These are phyloP conservation scores for Coenonympha glycerion DNA, from an alignment of 2,888 invertebrate species.

Conservation along the genomic window DNA sequence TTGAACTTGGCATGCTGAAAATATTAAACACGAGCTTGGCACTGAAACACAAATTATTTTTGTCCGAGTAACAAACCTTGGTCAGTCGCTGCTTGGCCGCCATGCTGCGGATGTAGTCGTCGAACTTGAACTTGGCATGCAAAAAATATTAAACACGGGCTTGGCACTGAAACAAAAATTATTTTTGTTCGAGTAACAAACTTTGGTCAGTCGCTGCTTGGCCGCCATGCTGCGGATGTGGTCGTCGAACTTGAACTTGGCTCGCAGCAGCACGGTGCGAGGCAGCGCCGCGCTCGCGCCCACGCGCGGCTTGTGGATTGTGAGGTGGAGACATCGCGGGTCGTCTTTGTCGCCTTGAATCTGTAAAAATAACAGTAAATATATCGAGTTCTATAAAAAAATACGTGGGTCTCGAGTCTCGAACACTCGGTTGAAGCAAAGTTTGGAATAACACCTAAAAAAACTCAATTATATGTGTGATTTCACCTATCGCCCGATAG, in stretches of 20 bases:
- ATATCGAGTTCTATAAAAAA: no score
- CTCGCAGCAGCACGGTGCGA: slow-evolving; percentile 86
- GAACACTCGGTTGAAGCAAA: no score
- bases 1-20: slow-evolving; percentile 94
- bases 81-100: slow-evolving; percentile 94
- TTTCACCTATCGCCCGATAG: no score
- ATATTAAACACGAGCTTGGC: no score
- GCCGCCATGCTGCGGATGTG: slow-evolving; percentile 99
- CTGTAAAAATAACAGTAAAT: no score
- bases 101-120: slow-evolving; percentile 99
- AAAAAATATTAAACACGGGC: no score
- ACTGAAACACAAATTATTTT: no score
- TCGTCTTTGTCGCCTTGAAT: slow-evolving; percentile 97
- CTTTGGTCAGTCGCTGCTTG: slow-evolving; percentile 90
- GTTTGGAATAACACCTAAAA: no score
- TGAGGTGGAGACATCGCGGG: slow-evolving; percentile 94
- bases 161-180: no score
- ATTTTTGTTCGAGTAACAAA: no score
- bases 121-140: slow-evolving; percentile 95
- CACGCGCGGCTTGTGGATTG: slow-evolving; percentile 87
- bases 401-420: no score
- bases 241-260: slow-evolving; percentile 98
- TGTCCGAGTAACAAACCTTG: slow-evolving; percentile 83
- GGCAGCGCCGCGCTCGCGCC: slow-evolving; percentile 78
- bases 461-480: no score